A percentile compares a stretch with the other conserved stretches of the same genome.
Evolutionary conservation across 1,140 invertebrate genomes (phyloP).

Genomic region (Drosophila azteca): DNA sequence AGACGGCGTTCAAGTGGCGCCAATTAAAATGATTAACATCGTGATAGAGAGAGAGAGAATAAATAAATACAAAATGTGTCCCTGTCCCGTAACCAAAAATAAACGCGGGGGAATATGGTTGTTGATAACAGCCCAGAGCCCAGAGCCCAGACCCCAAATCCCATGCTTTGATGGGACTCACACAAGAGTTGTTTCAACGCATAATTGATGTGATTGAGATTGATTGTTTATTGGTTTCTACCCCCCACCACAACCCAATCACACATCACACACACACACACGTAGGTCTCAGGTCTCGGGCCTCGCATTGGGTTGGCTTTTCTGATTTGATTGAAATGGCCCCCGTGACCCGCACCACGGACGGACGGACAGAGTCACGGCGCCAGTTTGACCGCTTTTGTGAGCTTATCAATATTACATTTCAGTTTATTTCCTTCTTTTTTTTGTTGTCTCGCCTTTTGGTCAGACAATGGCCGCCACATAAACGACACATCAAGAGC

Average conservation of each 20-base stretch:
- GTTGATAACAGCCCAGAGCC: constrained; percentile 56
- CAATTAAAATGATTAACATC: constrained; percentile 81
- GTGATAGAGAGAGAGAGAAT: constrained; percentile 46
- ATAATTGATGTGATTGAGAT: constrained; percentile 82
- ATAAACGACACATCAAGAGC: constrained; percentile 26
- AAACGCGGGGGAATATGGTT: constrained; percentile 17
- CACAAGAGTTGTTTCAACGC: constrained; percentile 64
- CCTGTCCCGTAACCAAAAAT: constrained; percentile 17
- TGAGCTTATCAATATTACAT: constrained; percentile 75
- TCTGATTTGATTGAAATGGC: constrained; percentile 51
- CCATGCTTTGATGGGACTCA: constrained; percentile 37
- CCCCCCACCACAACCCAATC: constrained; percentile 34
- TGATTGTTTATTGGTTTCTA: constrained; percentile 76
- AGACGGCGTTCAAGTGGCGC: constrained; percentile 65
- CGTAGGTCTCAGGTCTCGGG: background rate
- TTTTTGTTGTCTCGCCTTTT: constrained; percentile 8
- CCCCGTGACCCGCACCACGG: constrained; percentile 19
- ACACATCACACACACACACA: background rate
- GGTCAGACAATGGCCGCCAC: constrained; percentile 33
- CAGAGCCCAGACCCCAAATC: constrained; percentile 34
- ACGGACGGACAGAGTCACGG: constrained; percentile 35
- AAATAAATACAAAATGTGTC: constrained; percentile 48
- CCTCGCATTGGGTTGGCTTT: constrained; percentile 2
- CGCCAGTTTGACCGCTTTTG: constrained; percentile 61
- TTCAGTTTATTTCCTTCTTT: constrained; percentile 49